These are phyloP conservation scores for Phthorimaea operculella DNA, from an alignment of 1,140 invertebrate species.

Conservation along the genomic window DNA sequence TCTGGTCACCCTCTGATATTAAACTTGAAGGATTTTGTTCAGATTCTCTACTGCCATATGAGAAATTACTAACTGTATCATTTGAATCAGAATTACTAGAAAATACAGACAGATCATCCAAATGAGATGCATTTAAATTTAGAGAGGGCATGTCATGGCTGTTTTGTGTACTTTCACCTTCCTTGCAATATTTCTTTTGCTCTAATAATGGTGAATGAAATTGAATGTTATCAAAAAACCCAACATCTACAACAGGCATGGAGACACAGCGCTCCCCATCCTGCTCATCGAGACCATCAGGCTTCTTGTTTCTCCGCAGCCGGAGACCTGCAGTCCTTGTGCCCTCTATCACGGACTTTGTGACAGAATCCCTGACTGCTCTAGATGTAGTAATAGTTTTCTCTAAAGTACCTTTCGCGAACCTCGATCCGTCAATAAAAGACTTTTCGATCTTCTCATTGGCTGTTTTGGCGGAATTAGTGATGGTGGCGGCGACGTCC, in stretches of 20 bases:
- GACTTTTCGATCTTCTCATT: slow-evolving; percentile 54
- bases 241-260: slow-evolving; percentile 53
- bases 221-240: slow-evolving; percentile 57
- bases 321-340: slow-evolving; percentile 46
- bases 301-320: slow-evolving; percentile 34
- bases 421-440: slow-evolving; percentile 47
- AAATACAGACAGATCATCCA: slow-evolving; percentile 53
- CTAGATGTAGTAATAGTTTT: slow-evolving; percentile 50
- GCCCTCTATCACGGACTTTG: slow-evolving; percentile 52
- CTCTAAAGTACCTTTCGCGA: slow-evolving; percentile 55
- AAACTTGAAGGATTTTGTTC: slow-evolving; percentile 29
- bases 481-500: slow-evolving; percentile 50
- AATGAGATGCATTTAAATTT: slow-evolving; percentile 35
- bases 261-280: slow-evolving; percentile 44
- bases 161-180: slow-evolving; percentile 17
- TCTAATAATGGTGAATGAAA: slow-evolving; percentile 54
- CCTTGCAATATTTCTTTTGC: slow-evolving; percentile 40
- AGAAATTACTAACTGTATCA: slow-evolving; percentile 45
- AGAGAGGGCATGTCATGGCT: slow-evolving; percentile 25
- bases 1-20: slow-evolving; percentile 26
- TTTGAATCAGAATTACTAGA: slow-evolving; percentile 51
- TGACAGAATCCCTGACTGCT: slow-evolving; percentile 47
- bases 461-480: slow-evolving; percentile 41
- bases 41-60: slow-evolving; percentile 42
- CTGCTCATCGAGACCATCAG: slow-evolving; percentile 24